These are phyloP conservation scores for Syrista parreyssii DNA, from an alignment of 2,888 invertebrate genomes.

Conservation along the genomic window DNA sequence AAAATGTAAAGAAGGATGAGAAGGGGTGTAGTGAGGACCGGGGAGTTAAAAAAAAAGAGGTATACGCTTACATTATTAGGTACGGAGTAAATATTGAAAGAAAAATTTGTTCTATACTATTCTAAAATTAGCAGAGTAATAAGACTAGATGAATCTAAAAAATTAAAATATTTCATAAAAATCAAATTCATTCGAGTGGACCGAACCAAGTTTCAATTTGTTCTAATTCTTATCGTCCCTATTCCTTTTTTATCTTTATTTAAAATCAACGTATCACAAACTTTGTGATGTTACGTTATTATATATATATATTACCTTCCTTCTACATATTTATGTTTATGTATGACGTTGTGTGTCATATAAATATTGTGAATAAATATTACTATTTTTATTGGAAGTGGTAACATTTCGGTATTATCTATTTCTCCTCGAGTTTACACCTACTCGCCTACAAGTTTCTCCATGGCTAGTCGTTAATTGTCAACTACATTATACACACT, in stretches of 20 bases:
- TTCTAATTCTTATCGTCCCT: background rate
- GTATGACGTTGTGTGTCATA: background rate
- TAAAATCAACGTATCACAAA: background rate
- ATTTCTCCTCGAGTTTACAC: background rate
- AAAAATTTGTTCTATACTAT: conserved; percentile 18
- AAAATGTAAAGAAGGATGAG: background rate
- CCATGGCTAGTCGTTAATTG: background rate
- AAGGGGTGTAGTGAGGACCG: background rate
- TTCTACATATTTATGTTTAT: background rate
- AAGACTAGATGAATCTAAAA: conserved; percentile 34
- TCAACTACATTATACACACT: background rate
- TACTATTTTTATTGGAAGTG: background rate
- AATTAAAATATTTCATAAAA: conserved; percentile 20
- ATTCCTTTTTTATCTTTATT: background rate
- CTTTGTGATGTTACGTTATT: conserved; percentile 3
- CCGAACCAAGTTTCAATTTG: background rate
- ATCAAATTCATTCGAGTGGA: background rate
- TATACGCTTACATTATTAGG: background rate
- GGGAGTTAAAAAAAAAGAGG: background rate
- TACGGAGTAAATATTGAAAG: conserved; percentile 9
- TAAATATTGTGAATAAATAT: conserved; percentile 2
- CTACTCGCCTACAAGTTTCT: background rate
- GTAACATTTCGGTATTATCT: background rate
- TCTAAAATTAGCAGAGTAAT: conserved; percentile 21
- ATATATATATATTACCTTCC: background rate